Base-by-base conservation (phyloP, 2,113 vertebrate genomes). In the Speoplatyrhinus poulsoni region DNA sequence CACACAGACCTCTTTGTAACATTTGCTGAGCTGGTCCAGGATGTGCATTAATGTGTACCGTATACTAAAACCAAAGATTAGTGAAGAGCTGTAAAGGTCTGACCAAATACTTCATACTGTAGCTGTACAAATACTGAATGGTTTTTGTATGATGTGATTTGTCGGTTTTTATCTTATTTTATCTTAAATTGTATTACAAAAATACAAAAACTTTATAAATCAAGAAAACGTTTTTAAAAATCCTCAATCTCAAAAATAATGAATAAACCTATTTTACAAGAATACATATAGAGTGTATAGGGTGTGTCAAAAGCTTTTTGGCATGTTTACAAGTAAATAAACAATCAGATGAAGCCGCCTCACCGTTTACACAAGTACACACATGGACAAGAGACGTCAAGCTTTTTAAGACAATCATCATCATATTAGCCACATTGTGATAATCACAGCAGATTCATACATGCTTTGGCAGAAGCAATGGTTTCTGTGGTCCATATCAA, bases 1-100 rank as follows among this genome's bases (percentile, higher is more conserved):
- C 76, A 88, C 82, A 85, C 73, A 72, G 73, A 60, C 58, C 63
- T 48, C 84, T 83, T 85, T 90, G 84, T 87, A 32, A 17, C 76
- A 73, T 19, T 49, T 65, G 10, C 65, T 36, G 47, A 72, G 65
- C 81, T 70, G 52, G 61, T 85, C 77, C 80, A 83, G 64, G 66
- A 84, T 74, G 68, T 62, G 59, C 73, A 82, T 83, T 87, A 73
- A 78, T 75, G 67, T n/a, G 12, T 72, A 69, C 2, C 1, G 26
- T 63, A 61, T 81, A 65, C 75, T 49, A 56, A 89, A 82, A 87
- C 86, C 73, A 47, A 70, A 82, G 67, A 77, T 68, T 47, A 71
- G 48, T 65, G 32, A 12, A 69, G 63, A 79, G 76, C 58, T 64
- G 69, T 62, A 62, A 6, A 61, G 71, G 71, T 76, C 54, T 72